A percentile compares a stretch with the other conserved stretches of the same genome.
Evolutionary conservation across 1,140 invertebrate genomes (phyloP).

Genomic region (Cepaea nemoralis): DNA sequence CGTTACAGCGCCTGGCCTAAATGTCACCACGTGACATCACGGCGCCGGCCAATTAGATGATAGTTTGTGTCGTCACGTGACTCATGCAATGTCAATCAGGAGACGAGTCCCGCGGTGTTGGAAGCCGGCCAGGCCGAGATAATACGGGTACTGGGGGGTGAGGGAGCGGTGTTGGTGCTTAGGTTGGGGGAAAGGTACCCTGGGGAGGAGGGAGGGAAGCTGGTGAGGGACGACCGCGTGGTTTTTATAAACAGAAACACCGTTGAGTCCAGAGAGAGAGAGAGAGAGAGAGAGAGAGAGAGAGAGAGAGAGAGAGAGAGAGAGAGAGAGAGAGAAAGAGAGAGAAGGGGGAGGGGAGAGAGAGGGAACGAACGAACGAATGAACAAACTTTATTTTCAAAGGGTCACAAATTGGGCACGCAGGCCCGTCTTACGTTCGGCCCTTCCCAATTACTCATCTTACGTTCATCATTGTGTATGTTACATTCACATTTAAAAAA

Average conservation of each 20-base stretch:
- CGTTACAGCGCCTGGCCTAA: not conserved
- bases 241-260: too few species aligned
- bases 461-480: too few species aligned
- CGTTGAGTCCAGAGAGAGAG: too few species aligned
- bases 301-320: constrained; percentile 17
- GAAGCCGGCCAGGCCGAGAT: not conserved
- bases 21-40: not conserved
- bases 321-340: not conserved
- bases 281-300: not conserved
- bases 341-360: not conserved
- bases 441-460: too few species aligned
- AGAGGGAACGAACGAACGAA: constrained; percentile 12
- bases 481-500: too few species aligned
- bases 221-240: too few species aligned
- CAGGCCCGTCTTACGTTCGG: too few species aligned
- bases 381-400: too few species aligned
- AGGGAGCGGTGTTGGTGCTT: too few species aligned
- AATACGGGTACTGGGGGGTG: not conserved
- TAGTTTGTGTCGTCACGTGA: not conserved
- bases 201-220: too few species aligned
- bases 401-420: too few species aligned
- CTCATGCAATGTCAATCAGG: not conserved
- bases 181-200: too few species aligned
- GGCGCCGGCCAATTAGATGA: not conserved
- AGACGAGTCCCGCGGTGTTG: not conserved